phyloP scores from a whole-genome alignment of 1,140 invertebrate species.

The Anastrepha obliqua region DNA sequence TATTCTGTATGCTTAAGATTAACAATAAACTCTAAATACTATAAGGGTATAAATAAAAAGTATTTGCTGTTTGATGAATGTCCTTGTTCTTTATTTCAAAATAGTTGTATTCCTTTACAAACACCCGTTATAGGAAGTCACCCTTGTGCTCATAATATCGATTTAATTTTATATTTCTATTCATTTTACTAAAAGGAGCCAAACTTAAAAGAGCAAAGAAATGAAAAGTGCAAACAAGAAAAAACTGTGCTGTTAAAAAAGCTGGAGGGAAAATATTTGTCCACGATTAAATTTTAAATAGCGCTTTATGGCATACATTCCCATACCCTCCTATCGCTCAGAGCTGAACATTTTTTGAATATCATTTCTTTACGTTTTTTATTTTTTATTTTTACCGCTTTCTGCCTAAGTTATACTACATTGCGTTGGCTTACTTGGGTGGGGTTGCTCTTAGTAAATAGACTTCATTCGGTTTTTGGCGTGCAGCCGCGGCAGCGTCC shows the following conservation, averaged over 20 bases:
- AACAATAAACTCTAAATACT: no score
- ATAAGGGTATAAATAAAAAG: no score
- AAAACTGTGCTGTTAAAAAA: constrained; percentile 38
- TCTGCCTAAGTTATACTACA: constrained; percentile 20
- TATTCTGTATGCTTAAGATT: no score
- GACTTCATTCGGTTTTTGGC: constrained; percentile 21
- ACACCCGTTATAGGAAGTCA: neutral
- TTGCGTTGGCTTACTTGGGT: neutral
- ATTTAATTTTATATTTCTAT: constrained; percentile 72
- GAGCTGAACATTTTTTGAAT: constrained; percentile 1
- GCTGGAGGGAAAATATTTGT: constrained; percentile 72
- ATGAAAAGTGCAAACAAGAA: neutral
- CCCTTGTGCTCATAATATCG: constrained; percentile 61
- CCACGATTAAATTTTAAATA: constrained; percentile 68
- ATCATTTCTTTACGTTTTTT: neutral
- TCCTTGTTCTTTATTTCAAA: no score
- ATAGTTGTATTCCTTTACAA: no score
- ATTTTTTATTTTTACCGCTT: constrained; percentile 24
- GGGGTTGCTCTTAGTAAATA: constrained; percentile 49
- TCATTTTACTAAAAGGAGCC: constrained; percentile 71
- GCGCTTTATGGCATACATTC: neutral
- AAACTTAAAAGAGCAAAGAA: constrained; percentile 26
- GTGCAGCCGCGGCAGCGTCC: neutral
- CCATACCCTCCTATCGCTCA: neutral
- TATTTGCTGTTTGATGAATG: no score